phyloP scores from a whole-genome alignment of 2,113 vertebrate genomes.

The Oxyura jamaicensis region DNA sequence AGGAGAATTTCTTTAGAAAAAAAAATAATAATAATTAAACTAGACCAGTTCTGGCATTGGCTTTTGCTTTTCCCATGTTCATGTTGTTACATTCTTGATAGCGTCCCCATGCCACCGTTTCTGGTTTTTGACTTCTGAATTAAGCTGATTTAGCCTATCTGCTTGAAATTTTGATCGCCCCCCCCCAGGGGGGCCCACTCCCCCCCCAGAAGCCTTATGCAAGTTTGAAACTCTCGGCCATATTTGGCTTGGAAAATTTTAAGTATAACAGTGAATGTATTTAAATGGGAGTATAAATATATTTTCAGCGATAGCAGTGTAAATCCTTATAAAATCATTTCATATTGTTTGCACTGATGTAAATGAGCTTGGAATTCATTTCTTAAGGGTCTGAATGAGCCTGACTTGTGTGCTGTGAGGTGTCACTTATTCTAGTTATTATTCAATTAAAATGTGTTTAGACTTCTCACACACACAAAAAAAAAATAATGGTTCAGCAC shows the following conservation, averaged over 20 bases:
- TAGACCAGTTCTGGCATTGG: neutral
- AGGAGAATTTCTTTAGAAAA: neutral
- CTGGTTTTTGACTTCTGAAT: neutral
- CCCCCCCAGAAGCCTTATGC: accelerated
- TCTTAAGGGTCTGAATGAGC: neutral
- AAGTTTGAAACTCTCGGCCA: neutral
- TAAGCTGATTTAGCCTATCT: neutral
- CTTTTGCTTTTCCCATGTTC: neutral
- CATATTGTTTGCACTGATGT: neutral
- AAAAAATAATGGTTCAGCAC: neutral
- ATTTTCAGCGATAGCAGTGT: neutral
- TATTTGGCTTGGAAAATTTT: neutral
- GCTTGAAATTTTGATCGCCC: neutral
- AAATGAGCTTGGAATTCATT: neutral
- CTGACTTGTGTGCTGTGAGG: neutral
- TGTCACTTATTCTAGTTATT: neutral
- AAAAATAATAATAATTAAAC: neutral
- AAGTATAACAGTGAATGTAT: neutral
- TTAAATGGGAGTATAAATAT: neutral
- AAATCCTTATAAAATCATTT: neutral
- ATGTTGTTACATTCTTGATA: neutral
- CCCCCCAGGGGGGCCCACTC: too few relatives aligned
- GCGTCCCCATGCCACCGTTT: neutral
- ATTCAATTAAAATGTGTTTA: neutral
- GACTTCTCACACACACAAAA: neutral